A percentile compares a stretch with the other conserved stretches of the same genome.
These are phyloP conservation scores for Eolophus roseicapilla DNA, from an alignment of 2,113 vertebrate genomes.

Conservation along the genomic window DNA sequence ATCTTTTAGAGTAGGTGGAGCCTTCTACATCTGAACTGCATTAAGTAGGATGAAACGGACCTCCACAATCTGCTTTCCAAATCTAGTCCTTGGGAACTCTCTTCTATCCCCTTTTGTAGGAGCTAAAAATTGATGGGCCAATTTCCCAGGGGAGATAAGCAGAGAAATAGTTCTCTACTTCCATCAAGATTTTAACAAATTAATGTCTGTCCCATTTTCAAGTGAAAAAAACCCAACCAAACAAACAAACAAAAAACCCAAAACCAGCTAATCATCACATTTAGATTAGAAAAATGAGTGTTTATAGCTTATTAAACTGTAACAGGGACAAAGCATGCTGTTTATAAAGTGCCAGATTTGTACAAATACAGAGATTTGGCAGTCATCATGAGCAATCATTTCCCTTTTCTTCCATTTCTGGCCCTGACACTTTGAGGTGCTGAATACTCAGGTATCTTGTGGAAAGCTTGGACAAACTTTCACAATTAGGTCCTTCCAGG, in stretches of 20 bases:
- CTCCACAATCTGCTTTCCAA: conserved; percentile 26
- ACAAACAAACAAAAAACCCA: background rate
- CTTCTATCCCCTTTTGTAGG: background rate
- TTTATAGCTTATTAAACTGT: background rate
- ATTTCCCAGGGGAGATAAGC: background rate
- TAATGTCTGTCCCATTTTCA: background rate
- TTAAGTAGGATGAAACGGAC: conserved; percentile 23
- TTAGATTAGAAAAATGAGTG: background rate
- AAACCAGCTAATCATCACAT: background rate
- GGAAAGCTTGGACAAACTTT: background rate
- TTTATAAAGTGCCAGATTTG: background rate
- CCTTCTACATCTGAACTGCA: conserved; percentile 38
- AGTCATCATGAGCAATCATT: background rate
- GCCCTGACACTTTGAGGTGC: background rate
- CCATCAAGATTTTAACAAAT: background rate
- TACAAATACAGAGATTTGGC: background rate
- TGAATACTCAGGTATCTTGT: background rate
- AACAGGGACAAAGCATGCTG: background rate
- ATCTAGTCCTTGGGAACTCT: conserved; percentile 1
- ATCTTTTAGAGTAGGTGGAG: conserved; percentile 18
- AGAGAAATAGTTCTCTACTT: background rate
- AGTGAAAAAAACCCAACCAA: background rate
- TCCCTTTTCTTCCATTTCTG: background rate
- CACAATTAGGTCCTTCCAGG: background rate
- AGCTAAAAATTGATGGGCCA: background rate